Base-by-base conservation (phyloP, 2,113 vertebrate genomes). In the Nothocercus julius region DNA sequence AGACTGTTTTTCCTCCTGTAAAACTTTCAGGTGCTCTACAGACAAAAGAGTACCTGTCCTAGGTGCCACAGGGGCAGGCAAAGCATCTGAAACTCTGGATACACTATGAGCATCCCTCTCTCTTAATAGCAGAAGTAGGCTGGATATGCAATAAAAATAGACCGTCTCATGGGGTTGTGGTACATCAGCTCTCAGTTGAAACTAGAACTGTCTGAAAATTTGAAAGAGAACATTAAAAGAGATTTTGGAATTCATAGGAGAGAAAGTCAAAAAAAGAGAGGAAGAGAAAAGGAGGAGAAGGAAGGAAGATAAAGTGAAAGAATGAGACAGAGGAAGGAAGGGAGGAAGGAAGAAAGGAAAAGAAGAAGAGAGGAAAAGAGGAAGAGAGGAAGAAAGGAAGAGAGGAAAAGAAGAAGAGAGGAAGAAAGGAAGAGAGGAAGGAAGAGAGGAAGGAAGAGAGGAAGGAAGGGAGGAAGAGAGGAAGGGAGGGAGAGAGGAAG, bases 111-210 rank as follows among this genome's bases (percentile, higher is more conserved):
- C 34, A 90, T 51, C 79, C 75, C 51, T 51, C 27, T 80, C 42
- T 85, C 63, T 78, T 75, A 1, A 0, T 15, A 91, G 76, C 8
- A 93, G 91, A 95, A 95, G 59, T 58, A 88, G 87, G 76, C 51
- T 82, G 91, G 75, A 91, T 90, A 83, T 44, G 85, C 8, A 8
- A n/a, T 68, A 91, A 94, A 87, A 95, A 94, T 92, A 96, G 85
- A 81, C 25, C 83, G 21, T 90, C 90, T 88, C 91, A 8, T 64
- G 87, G 76, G 87, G 19, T 82, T 96, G 90, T 72, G 34, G 12
- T 66, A 90, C 20, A 72, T 36, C 42, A 92, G 92, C 15, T 94
- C 24, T 56, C 74, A 22, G 80, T 81, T 73, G 82, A 94, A 85
- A 87, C 42, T 69, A 91, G 64, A 86, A 61, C n/a, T 36, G 20